phyloP scores from a whole-genome alignment of 2,888 invertebrate genomes.

The Eremobia ochroleuca region DNA sequence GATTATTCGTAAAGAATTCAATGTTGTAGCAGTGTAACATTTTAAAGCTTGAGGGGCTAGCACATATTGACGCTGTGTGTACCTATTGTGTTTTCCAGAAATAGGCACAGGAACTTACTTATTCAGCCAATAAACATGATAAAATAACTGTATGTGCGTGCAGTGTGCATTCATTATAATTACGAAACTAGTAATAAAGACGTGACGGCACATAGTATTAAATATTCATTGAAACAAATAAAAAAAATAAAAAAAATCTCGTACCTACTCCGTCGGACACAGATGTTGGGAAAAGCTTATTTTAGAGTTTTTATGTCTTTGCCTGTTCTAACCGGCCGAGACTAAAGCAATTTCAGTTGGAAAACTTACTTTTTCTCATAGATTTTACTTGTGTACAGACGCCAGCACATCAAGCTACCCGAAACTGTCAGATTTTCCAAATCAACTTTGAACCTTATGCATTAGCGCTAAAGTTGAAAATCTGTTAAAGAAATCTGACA shows the following conservation, averaged over 20 bases:
- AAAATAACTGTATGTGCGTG: conserved; percentile 19
- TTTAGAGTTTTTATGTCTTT: conserved; percentile 43
- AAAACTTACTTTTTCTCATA: conserved; percentile 29
- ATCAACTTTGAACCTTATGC: too few species aligned
- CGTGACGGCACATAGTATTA: conserved; percentile 27
- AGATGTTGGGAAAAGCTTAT: conserved; percentile 36
- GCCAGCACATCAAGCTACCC: too few species aligned
- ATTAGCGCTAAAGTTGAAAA: too few species aligned
- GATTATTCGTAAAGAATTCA: too few species aligned
- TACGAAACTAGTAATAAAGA: conserved; percentile 26
- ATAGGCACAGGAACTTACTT: conserved; percentile 9
- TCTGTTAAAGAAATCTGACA: too few species aligned
- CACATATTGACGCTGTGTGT: too few species aligned
- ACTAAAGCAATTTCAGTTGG: conserved; percentile 43
- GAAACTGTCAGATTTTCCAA: too few species aligned
- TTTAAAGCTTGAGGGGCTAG: too few species aligned
- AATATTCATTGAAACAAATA: conserved; percentile 21
- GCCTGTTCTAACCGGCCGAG: conserved; percentile 8
- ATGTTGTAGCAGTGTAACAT: too few species aligned
- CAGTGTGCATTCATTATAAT: conserved; percentile 12
- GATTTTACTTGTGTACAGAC: conserved; percentile 15
- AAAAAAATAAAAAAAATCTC: conserved; percentile 2
- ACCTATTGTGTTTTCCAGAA: conserved; percentile 17
- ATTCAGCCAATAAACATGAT: conserved; percentile 26
- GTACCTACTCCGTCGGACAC: conserved; percentile 4